Conservation (phyloP, 1,140 invertebrate species). For the Apis mellifera region DNA sequence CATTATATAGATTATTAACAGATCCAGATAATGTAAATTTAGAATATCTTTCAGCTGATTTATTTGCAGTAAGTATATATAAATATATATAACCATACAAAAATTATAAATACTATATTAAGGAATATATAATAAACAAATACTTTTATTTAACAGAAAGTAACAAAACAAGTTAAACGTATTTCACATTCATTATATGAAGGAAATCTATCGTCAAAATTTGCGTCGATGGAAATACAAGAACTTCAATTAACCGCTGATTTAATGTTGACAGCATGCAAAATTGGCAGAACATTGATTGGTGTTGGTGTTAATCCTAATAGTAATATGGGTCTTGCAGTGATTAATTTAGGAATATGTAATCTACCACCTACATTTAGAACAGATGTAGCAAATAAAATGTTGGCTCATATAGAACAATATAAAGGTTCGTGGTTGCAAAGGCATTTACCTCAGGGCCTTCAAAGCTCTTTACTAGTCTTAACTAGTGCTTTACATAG, state of each 20-base stretch:
- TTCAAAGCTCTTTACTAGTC: constrained; percentile 82
- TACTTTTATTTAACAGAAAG: constrained; percentile 80
- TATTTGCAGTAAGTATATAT: constrained; percentile 81
- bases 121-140: constrained; percentile 12
- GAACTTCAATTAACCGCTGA: constrained; percentile 84
- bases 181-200: constrained; percentile 81
- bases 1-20: constrained; percentile 84
- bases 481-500: constrained; percentile 82
- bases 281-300: constrained; percentile 84
- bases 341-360: constrained; percentile 85
- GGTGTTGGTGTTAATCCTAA: constrained; percentile 84
- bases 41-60: constrained; percentile 83
- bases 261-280: constrained; percentile 85
- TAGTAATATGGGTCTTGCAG: constrained; percentile 84
- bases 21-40: constrained; percentile 85
- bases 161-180: constrained; percentile 83
- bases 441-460: constrained; percentile 82
- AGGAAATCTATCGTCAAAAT: constrained; percentile 77
- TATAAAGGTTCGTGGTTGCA: constrained; percentile 84
- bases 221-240: constrained; percentile 81
- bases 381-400: constrained; percentile 86
- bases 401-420: constrained; percentile 83
- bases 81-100: too few relatives aligned
- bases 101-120: background rate
- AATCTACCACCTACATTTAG: constrained; percentile 84